These are phyloP conservation scores for Achlya flavicornis DNA, from an alignment of 2,888 invertebrate species.

Conservation along the genomic window DNA sequence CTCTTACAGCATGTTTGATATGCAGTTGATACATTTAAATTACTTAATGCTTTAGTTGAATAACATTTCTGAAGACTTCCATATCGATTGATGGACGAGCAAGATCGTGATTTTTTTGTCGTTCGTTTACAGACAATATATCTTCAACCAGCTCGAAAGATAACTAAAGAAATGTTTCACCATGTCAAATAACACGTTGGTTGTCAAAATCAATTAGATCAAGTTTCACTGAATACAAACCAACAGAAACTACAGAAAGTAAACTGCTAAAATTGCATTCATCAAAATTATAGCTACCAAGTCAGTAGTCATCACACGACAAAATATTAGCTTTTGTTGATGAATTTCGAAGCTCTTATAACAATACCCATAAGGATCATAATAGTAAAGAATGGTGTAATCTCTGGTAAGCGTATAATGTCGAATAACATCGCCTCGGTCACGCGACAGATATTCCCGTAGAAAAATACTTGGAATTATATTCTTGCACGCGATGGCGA, in stretches of 20 bases:
- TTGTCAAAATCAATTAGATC: not conserved
- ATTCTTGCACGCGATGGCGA: not conserved
- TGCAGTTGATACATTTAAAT: not conserved
- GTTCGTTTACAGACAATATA: not conserved
- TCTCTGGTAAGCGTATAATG: constrained; percentile 26
- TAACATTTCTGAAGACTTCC: not conserved
- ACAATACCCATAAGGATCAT: not conserved
- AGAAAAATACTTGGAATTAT: constrained; percentile 7
- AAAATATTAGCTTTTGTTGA: constrained; percentile 5
- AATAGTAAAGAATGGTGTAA: not conserved
- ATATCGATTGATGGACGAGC: not conserved
- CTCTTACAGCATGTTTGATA: constrained; percentile 2
- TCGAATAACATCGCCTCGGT: constrained; percentile 19
- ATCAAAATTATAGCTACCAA: constrained; percentile 25
- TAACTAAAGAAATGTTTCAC: not conserved
- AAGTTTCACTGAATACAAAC: constrained; percentile 10
- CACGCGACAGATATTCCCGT: constrained; percentile 28
- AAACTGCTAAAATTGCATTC: constrained; percentile 25
- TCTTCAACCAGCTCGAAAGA: not conserved
- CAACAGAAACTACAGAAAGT: constrained; percentile 25
- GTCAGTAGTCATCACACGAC: constrained; percentile 12
- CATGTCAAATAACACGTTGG: not conserved
- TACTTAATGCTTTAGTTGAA: not conserved
- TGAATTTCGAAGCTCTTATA: not conserved
- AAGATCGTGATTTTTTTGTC: not conserved